Conservation (phyloP, 2,888 invertebrate genomes). For the Stenodera caucasica region DNA sequence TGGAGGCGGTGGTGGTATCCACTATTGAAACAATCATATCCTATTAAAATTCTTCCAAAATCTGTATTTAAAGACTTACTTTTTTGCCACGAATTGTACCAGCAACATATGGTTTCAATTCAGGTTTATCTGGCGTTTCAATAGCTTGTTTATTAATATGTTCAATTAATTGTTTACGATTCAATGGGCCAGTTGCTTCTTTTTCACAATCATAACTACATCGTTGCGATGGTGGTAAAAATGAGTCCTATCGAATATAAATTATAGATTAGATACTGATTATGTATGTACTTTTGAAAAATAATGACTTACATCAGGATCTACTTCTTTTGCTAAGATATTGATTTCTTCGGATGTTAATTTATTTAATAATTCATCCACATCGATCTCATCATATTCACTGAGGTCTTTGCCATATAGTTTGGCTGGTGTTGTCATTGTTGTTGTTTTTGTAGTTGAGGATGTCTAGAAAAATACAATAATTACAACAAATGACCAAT, state of each 20-base stretch:
- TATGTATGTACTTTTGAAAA: constrained; percentile 6
- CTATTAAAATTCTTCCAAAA: too few species aligned
- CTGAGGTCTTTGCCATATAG: constrained; percentile 88
- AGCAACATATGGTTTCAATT: constrained; percentile 89
- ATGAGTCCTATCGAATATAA: constrained; percentile 76
- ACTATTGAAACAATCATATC: constrained; percentile 58
- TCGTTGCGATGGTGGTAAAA: constrained; percentile 94
- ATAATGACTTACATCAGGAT: constrained; percentile 89
- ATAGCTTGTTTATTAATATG: constrained; percentile 98
- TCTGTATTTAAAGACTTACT: constrained; percentile 62
- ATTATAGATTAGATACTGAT: background rate
- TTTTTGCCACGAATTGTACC: constrained; percentile 92
- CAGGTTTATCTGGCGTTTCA: constrained; percentile 96
- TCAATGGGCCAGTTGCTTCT: constrained; percentile 91
- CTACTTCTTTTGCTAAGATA: constrained; percentile 97
- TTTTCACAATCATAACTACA: constrained; percentile 96
- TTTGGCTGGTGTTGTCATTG: constrained; percentile 88
- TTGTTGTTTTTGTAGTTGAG: constrained; percentile 84
- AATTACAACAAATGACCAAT: constrained; percentile 19
- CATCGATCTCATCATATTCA: constrained; percentile 92
- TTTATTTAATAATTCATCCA: constrained; percentile 91
- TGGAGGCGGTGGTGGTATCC: constrained; percentile 78
- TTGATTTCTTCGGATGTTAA: constrained; percentile 95
- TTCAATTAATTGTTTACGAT: constrained; percentile 92
- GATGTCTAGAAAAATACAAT: constrained; percentile 70